Evolutionary conservation across 2,888 invertebrate genomes (phyloP).

Genomic region (Lasioglossum marginatum): DNA sequence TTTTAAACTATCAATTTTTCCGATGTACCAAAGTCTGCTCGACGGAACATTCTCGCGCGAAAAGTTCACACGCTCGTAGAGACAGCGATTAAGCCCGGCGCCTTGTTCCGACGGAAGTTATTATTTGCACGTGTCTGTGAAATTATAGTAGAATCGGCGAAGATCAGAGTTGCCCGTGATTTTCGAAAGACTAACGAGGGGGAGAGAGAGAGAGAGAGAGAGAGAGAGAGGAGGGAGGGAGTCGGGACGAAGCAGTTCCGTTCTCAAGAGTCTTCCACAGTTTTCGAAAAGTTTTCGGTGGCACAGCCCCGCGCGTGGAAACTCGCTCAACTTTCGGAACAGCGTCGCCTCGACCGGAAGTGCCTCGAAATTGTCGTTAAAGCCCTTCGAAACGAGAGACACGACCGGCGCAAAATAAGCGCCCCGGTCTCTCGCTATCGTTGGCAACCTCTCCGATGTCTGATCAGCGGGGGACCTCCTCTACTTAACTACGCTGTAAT

Average conservation of each 20-base stretch:
- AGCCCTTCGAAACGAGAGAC: constrained; percentile 13
- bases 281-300: constrained; percentile 28
- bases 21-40: neutral
- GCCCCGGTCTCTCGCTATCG: neutral
- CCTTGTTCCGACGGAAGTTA: constrained; percentile 10
- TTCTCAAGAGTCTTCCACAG: constrained; percentile 16
- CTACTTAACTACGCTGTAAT: neutral
- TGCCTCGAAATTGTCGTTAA: constrained; percentile 17
- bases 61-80: neutral
- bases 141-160: constrained; percentile 10
- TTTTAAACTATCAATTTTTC: neutral
- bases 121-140: constrained; percentile 35
- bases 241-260: neutral
- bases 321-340: constrained; percentile 22
- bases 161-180: constrained; percentile 38
- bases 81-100: neutral
- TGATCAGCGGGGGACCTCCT: constrained; percentile 1
- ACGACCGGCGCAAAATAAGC: constrained; percentile 14
- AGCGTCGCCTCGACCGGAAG: neutral
- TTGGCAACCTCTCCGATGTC: neutral
- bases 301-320: neutral
- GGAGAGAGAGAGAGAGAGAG: neutral
- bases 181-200: constrained; percentile 30
- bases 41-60: neutral
- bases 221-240: neutral